Percentiles rank a stretch among this genome's conserved stretches.
Evolutionary conservation across 2,113 vertebrate genomes (phyloP).

Genomic region (Condylura cristata): DNA sequence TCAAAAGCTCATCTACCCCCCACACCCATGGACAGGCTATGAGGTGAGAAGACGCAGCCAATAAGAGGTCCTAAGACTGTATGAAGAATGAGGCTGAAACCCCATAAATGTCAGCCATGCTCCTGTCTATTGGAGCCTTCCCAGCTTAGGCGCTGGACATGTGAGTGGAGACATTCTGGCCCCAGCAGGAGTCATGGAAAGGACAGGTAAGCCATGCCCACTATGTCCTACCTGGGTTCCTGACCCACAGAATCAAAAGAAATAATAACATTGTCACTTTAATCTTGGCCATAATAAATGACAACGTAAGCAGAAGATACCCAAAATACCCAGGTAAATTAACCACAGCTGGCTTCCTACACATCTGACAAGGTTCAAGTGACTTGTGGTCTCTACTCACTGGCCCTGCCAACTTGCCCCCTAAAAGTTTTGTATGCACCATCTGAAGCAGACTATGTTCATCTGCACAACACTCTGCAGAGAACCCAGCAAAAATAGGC

Average conservation of each 20-base stretch:
- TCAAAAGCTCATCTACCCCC: background rate
- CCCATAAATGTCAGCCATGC: background rate
- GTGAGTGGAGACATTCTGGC: background rate
- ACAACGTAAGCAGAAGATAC: background rate
- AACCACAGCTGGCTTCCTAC: background rate
- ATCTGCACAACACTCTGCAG: background rate
- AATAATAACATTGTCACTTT: background rate
- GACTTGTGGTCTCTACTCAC: background rate
- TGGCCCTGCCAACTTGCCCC: background rate
- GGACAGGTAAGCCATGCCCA: background rate
- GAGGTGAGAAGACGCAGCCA: background rate
- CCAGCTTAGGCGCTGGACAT: background rate
- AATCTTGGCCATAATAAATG: background rate
- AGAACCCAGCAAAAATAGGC: conserved; percentile 52
- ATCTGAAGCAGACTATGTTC: background rate
- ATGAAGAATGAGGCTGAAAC: background rate
- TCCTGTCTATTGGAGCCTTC: background rate
- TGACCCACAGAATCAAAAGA: background rate
- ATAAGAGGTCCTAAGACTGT: background rate
- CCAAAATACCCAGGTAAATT: background rate
- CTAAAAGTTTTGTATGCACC: background rate
- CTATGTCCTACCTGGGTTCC: background rate
- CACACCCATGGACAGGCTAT: background rate
- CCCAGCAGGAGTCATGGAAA: no score
- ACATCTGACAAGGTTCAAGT: background rate